Evolutionary conservation across 1,140 invertebrate species (phyloP), one percentile per base, ranked within the genome.

Genomic region (Aphelinus certus): DNA sequence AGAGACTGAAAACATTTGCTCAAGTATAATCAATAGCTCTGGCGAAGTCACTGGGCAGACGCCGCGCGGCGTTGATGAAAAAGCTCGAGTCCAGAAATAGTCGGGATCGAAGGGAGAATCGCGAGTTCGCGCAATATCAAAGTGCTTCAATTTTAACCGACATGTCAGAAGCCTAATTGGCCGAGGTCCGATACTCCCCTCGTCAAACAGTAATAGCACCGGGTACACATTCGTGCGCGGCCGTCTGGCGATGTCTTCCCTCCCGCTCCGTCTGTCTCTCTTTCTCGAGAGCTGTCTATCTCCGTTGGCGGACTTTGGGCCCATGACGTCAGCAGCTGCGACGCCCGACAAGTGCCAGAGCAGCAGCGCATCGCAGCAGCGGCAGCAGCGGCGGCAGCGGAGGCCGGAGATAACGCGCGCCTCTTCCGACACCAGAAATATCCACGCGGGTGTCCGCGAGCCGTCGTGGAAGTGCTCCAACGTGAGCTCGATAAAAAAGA

Each of bases 181-280:
- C 60, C 65, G 9, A 48, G 60, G 49, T 64, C 57, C 26, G 57
- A 7, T 7, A 10, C 42, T 9, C 3, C 7, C 64, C 65, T 53
- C 53, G 47, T 58, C 49, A 55, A 46, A 46, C 46, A 6, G 62
- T 63, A 63, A 56, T 49, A 64, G 45, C 48, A 42, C 62, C 47
- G 0, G 60, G 56, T 73, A 60, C 48, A 45, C 46, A 42, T 64
- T 53, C 53, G 42, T 58, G 67, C 42, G 43, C 71, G 43, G 67
- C 49, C 71, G 48, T 70, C 64, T 79, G 79, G 71, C 76, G 76
- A 57, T 77, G 75, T 83, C 79, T 83, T 78, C 80, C 81, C 81
- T 83, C 80, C 80, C 83, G 84, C 71, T 81, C 81, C 84, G 85
- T 85, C 85, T 84, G 84, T 86, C 79, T 81, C 9, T 60, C 71